These are phyloP conservation scores for Aricia artaxerxes DNA, from an alignment of 2,888 invertebrate species.

Conservation along the genomic window DNA sequence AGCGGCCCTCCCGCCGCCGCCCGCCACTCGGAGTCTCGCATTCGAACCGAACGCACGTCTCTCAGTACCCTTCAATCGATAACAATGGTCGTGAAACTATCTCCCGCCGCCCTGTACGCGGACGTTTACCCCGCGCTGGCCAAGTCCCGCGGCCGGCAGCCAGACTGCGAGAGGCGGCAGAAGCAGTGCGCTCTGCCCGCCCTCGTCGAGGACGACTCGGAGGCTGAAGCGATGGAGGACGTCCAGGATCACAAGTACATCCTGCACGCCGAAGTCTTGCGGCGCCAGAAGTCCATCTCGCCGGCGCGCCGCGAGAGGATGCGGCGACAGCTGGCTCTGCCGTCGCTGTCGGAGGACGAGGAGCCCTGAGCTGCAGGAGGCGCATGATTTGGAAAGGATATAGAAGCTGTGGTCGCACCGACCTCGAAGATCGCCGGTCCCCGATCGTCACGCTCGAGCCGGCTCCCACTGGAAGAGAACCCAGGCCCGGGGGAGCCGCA, in stretches of 20 bases:
- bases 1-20: constrained; percentile 40
- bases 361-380: constrained; percentile 64
- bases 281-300: constrained; percentile 71
- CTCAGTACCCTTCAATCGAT: constrained; percentile 31
- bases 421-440: constrained; percentile 29
- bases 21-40: constrained; percentile 46
- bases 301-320: constrained; percentile 66
- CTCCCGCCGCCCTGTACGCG: constrained; percentile 46
- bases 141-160: constrained; percentile 45
- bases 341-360: constrained; percentile 73
- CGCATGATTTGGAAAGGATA: constrained; percentile 56
- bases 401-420: constrained; percentile 49
- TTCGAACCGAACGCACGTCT: constrained; percentile 42
- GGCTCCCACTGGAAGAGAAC: not conserved
- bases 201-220: constrained; percentile 49
- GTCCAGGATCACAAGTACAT: constrained; percentile 54
- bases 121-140: constrained; percentile 48
- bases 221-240: constrained; percentile 45
- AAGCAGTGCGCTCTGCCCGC: constrained; percentile 46
- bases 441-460: constrained; percentile 27
- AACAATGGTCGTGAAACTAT: constrained; percentile 50
- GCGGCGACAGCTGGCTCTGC: constrained; percentile 65
- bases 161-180: constrained; percentile 46
- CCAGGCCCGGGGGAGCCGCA: constrained; percentile 32
- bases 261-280: constrained; percentile 59